Conservation (phyloP, 2,113 vertebrate species). For the Perccottus glenii region DNA sequence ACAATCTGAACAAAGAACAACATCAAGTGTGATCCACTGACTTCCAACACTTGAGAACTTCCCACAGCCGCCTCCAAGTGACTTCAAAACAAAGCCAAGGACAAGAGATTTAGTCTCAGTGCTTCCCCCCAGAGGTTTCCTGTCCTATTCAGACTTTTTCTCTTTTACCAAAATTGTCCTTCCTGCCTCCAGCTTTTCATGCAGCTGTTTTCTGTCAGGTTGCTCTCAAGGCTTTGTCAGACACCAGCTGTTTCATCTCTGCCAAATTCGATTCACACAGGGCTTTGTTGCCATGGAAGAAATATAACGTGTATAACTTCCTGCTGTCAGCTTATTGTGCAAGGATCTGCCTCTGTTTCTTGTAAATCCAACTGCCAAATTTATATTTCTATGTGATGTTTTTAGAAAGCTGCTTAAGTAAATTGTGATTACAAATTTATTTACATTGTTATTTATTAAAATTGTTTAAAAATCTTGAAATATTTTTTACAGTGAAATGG, state of each 20-base stretch:
- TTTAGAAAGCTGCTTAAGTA: background rate
- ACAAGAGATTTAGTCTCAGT: slow-evolving; percentile 44
- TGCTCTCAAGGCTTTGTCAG: slow-evolving; percentile 62
- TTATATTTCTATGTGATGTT: background rate
- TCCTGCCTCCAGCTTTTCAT: slow-evolving; percentile 47
- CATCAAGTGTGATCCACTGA: slow-evolving; percentile 46
- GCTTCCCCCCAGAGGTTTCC: slow-evolving; percentile 22
- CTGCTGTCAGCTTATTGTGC: slow-evolving; percentile 38
- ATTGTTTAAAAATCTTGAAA: too few relatives aligned
- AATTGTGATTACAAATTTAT: too few relatives aligned
- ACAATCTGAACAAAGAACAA: slow-evolving; percentile 50
- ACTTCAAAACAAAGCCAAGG: slow-evolving; percentile 37
- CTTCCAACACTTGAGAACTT: slow-evolving; percentile 56
- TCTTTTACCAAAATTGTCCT: slow-evolving; percentile 52
- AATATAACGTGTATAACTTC: slow-evolving; percentile 29
- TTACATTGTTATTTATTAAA: too few relatives aligned
- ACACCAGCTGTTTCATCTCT: slow-evolving; percentile 57
- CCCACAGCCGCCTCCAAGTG: slow-evolving; percentile 37
- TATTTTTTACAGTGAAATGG: too few relatives aligned
- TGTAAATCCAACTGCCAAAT: too few relatives aligned
- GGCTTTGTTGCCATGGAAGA: slow-evolving; percentile 39
- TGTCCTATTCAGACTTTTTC: slow-evolving; percentile 30
- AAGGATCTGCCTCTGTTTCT: background rate
- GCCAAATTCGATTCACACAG: slow-evolving; percentile 45
- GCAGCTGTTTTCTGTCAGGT: slow-evolving; percentile 67